Base-by-base conservation (phyloP, 1,140 invertebrate genomes). In the Hyposmocoma kahamanoa region DNA sequence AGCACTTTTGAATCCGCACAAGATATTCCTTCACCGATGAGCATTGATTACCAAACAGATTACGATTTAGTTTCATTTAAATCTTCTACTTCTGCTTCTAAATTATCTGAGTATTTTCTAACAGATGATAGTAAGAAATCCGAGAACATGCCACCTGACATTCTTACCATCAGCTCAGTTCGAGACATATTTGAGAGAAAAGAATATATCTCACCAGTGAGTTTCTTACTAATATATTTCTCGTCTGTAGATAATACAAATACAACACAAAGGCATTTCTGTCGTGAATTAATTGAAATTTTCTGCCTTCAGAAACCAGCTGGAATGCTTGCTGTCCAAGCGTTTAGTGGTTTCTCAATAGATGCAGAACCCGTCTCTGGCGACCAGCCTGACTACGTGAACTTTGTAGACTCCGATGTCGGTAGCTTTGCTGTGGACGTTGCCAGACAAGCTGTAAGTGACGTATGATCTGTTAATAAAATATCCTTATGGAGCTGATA, bases 341-440 rank as follows among this genome's bases (percentile, higher is more conserved):
- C 59, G 6, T 80, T 81, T 52, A 84, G 80, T 56, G 72, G 76
- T 9, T 80, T 75, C 50, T 82, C 78, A 38, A 56, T 82, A 11
- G 62, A 78, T 44, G 53, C 34, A 1, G 65, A 63, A 38, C 56
- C 61, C 0, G 42, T 70, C 17, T 43, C 49, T 41, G 62, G 71
- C 3, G 76, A 84, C 42, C 65, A 71, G 34, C 59, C 62, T 17
- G 65, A 82, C 47, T 65, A 54, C 19, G 42, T 72, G 0, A 72
- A 67, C 43, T 52, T 77, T 11, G 52, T 72, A 1, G 72, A 82
- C 58, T 74, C 74, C 11, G 74, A 80, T 60, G 75, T 71, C 39
- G 71, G 71, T 5, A 74, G 67, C 52, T 2, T 68, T n/a, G 53
- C 62, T 4, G 43, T 66, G 1, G 56, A 56, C 9, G 42, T 57